Evolutionary conservation across 2,797 vertebrate genomes (phyloP).

Genomic region (Lutra lutra): DNA sequence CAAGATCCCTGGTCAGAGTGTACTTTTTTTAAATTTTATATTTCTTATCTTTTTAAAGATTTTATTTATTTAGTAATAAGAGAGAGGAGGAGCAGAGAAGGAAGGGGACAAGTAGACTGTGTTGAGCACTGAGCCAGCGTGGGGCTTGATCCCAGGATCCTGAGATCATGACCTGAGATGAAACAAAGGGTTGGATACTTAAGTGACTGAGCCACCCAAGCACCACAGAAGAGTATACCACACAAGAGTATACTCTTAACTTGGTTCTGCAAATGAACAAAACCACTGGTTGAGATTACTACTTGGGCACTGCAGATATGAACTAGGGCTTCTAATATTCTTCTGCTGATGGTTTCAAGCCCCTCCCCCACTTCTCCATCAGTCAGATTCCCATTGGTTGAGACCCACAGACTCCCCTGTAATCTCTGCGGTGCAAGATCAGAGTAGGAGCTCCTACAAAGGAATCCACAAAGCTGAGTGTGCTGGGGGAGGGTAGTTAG

Average conservation of each 20-base stretch:
- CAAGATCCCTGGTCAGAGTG: background rate
- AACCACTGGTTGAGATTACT: background rate
- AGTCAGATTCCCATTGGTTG: background rate
- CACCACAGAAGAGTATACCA: background rate
- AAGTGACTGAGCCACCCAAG: background rate
- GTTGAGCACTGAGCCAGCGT: background rate
- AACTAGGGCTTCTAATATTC: background rate
- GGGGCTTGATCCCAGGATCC: background rate
- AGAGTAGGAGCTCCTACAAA: background rate
- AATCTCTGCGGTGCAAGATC: background rate
- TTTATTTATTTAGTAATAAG: background rate
- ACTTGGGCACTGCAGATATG: background rate
- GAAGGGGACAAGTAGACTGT: background rate
- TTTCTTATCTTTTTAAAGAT: background rate
- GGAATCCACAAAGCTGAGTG: background rate
- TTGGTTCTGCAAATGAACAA: background rate
- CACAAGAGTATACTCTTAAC: background rate
- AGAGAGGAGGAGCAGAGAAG: background rate
- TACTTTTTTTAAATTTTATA: background rate
- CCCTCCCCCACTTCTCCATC: background rate
- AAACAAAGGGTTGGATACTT: background rate
- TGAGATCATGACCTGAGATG: background rate
- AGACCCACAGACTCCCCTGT: background rate
- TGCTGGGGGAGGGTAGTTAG: background rate
- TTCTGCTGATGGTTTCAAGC: background rate